phyloP scores from a whole-genome alignment of 2,888 invertebrate species.

The Lycophotia porphyrea region DNA sequence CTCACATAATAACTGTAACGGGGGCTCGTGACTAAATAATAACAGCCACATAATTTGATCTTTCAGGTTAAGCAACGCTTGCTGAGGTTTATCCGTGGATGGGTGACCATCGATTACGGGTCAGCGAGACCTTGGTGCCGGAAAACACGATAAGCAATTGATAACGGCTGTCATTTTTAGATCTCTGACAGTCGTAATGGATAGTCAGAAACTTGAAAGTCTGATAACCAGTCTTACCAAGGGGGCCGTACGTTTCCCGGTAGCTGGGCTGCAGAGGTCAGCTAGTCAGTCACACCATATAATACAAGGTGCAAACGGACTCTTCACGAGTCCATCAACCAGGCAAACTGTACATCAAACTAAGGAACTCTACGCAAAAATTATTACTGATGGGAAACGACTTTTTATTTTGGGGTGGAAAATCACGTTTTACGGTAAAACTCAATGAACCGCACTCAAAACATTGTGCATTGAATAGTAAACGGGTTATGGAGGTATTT shows the following conservation, averaged over 20 bases:
- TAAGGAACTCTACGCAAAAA: too few relatives aligned
- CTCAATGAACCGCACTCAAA: too few relatives aligned
- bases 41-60: neutral
- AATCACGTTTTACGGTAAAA: too few relatives aligned
- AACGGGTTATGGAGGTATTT: too few relatives aligned
- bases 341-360: too few relatives aligned
- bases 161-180: neutral
- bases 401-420: too few relatives aligned
- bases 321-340: too few relatives aligned
- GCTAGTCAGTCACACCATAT: neutral
- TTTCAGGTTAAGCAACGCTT: neutral
- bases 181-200: neutral
- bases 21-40: neutral
- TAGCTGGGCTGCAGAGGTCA: neutral
- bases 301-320: too few relatives aligned
- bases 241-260: neutral
- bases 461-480: too few relatives aligned
- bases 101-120: neutral
- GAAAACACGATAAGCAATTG: neutral
- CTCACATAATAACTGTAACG: conserved; percentile 45
- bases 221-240: neutral
- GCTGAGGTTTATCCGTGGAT: neutral
- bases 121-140: too few relatives aligned
- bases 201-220: neutral
- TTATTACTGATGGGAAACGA: too few relatives aligned